phyloP scores from a whole-genome alignment of 1,140 invertebrate genomes.

The Centruroides sculpturatus region DNA sequence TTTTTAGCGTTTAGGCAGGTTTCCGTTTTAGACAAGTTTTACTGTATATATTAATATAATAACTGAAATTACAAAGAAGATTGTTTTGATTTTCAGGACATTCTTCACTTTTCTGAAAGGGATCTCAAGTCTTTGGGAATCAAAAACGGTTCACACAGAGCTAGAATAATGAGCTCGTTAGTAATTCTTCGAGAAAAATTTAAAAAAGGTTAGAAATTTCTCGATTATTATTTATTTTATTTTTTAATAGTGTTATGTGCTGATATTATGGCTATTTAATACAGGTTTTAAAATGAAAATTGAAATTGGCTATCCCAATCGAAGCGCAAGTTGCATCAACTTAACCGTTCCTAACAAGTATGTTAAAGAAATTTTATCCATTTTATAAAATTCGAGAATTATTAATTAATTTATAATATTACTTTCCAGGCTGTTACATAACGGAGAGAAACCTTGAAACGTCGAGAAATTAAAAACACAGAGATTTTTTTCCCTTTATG shows the following conservation, averaged over 20 bases:
- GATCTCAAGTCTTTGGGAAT: constrained; percentile 45
- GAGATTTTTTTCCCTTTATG: too few species aligned
- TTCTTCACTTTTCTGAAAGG: constrained; percentile 40
- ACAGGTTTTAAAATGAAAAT: background rate
- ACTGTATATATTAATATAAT: too few species aligned
- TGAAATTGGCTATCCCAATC: background rate
- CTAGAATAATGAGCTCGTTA: constrained; percentile 46
- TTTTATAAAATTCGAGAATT: too few species aligned
- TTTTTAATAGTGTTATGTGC: too few species aligned
- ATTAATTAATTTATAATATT: too few species aligned
- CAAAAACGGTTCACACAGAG: constrained; percentile 42
- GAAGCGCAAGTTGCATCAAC: background rate
- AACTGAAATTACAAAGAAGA: background rate
- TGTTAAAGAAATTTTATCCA: background rate
- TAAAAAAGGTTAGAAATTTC: constrained; percentile 26
- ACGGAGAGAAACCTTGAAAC: too few species aligned
- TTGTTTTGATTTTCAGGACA: constrained; percentile 28
- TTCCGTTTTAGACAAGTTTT: too few species aligned
- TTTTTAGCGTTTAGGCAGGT: too few species aligned
- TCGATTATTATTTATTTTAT: background rate
- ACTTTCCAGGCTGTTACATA: too few species aligned
- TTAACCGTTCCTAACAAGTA: background rate
- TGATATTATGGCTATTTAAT: background rate
- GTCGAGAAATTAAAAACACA: too few species aligned
- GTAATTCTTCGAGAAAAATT: constrained; percentile 42